Evolutionary conservation across 2,888 invertebrate genomes (phyloP).

Genomic region (Drosophila incognita): DNA sequence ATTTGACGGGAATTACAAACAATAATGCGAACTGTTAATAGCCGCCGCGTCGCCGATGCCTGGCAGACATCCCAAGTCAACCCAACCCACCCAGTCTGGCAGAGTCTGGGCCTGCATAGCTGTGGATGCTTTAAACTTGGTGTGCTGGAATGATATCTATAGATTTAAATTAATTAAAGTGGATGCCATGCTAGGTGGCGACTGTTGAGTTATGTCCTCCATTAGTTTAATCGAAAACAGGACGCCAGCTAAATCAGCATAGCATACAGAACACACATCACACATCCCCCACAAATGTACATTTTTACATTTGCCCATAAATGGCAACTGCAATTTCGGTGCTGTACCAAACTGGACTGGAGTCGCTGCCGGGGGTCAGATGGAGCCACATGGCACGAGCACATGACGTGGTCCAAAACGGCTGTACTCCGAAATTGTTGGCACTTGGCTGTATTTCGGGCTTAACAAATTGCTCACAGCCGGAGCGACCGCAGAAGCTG

Average conservation of each 20-base stretch:
- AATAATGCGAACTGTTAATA: constrained; percentile 68
- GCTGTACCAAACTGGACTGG: constrained; percentile 22
- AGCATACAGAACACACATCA: constrained; percentile 11
- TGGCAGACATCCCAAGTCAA: constrained; percentile 39
- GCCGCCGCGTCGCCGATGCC: constrained; percentile 49
- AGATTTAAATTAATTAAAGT: constrained; percentile 65
- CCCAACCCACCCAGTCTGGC: constrained; percentile 1
- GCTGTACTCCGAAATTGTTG: constrained; percentile 44
- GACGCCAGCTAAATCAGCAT: constrained; percentile 35
- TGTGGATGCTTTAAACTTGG: constrained; percentile 10
- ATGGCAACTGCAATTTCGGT: constrained; percentile 46
- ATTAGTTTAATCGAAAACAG: constrained; percentile 69
- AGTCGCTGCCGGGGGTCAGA: constrained; percentile 24
- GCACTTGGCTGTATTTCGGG: constrained; percentile 56
- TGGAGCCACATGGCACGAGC: constrained; percentile 29
- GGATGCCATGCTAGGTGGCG: constrained; percentile 20
- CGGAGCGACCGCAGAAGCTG: constrained; percentile 23
- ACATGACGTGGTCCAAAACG: constrained; percentile 39
- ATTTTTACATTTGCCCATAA: constrained; percentile 36
- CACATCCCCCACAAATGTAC: constrained; percentile 10
- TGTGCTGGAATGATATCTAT: constrained; percentile 13
- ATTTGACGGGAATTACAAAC: constrained; percentile 56
- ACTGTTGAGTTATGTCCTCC: constrained; percentile 61
- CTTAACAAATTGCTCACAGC: constrained; percentile 57
- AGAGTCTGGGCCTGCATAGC: constrained; percentile 16